Evolutionary conservation across 2,797 vertebrate species (phyloP), one percentile per base, ranked within the genome.

Genomic region (Tangara arthus): DNA sequence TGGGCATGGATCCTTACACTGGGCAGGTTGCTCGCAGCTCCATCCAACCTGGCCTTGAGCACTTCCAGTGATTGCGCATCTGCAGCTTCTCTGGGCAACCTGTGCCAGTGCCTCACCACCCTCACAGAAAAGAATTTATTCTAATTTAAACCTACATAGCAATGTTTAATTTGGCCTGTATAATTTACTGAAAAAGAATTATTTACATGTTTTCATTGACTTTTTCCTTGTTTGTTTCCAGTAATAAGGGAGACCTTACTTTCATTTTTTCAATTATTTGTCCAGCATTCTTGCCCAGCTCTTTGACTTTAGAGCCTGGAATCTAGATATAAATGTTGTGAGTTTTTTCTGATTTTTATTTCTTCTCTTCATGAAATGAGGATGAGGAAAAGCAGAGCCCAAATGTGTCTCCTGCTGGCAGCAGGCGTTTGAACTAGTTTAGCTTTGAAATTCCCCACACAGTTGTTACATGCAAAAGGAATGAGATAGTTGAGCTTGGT

Each of bases 381-480:
- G 14, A 87, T 59, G 65, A 76, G 19, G 7, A 92, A 90, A 41
- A 88, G 69, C 68, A 79, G 70, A 90, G 13, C 32, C 64, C 55
- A 71, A 66, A 83, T 69, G 27, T 65, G 30, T 89, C 52, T 87
- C 6, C 55, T 46, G 59, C 73, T 92, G 77, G 47, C 49, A 89
- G 71, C 44, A 81, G 47, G 22, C 3, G 0, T 94, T 94, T 95
- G 81, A 96, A 92, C 68, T 91, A 81, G 49, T 88, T 93, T 46
- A 79, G 63, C 75, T 96, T 94, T 96, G 83, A 93, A 93, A 82
- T 92, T 88, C 94, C n/a, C 35, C 9, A 3, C 55, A 3, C 70
- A 30, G 85, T 85, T 80, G 30, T 83, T 85, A 42, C 49, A 66
- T 79, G 63, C 57, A 53, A 76, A 90, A 94, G 52, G 30, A 87